Evolutionary conservation across 2,888 invertebrate species (phyloP).

Genomic region (Phengaris arion): DNA sequence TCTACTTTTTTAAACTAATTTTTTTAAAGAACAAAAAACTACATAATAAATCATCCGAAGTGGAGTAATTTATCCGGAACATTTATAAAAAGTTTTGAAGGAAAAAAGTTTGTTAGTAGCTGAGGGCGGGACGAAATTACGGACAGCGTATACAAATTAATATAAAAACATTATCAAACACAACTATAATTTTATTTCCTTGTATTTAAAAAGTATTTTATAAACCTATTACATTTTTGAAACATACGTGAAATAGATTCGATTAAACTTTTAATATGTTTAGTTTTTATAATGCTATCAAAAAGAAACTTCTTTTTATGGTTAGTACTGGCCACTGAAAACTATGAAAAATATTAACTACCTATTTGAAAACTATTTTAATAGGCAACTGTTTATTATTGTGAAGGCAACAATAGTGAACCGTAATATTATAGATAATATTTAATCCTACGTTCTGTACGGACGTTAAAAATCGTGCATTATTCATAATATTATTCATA

Average conservation of each 20-base stretch:
- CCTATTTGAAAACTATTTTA: neutral
- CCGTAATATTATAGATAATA: too few species aligned
- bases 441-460: neutral
- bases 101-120: conserved; percentile 19
- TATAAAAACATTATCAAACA: neutral
- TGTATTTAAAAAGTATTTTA: neutral
- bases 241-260: too few species aligned
- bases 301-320: neutral
- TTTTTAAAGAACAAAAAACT: conserved; percentile 9
- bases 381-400: neutral
- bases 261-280: too few species aligned
- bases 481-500: conserved; percentile 35
- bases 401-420: too few species aligned
- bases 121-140: conserved; percentile 1
- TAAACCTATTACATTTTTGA: too few species aligned
- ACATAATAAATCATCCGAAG: conserved; percentile 13
- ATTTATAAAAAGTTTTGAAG: conserved; percentile 14
- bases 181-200: neutral
- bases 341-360: neutral
- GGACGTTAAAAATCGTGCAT: conserved; percentile 10
- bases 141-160: conserved; percentile 4
- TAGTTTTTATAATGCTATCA: neutral
- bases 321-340: neutral
- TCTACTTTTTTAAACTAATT: neutral
- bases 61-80: conserved; percentile 21